Base-by-base conservation (phyloP, 2,888 invertebrate genomes). In the Cepaea hortensis region DNA sequence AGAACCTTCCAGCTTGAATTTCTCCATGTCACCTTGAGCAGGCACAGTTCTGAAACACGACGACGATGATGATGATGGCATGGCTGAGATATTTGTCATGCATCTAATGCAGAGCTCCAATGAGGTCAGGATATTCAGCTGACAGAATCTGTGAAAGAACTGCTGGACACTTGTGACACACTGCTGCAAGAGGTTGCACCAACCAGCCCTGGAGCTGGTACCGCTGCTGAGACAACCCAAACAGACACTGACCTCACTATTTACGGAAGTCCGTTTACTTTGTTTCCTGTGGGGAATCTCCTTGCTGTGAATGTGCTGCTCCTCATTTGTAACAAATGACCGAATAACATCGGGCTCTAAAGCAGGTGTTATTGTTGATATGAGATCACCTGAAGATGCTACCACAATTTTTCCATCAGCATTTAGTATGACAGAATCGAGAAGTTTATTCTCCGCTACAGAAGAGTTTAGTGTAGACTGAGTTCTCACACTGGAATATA, bases 131-230 rank as follows among this genome's bases (percentile, higher is more conserved):
- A 93, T 88, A 62, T 90, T 90, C 55, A 90, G 87, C 20, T 89
- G 90, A n/a, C 93, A 90, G 84, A 94, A 92, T 35, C 90, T 90
- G 75, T 93, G 92, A 87, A 94, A 94, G 82, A 94, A 93, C 18
- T 91, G 89, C 88, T 94, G 93, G 90, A 93, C 94, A 85, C 92
- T 91, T 76, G 93, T 90, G 50, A 94, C 92, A 89, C 94, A 94
- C n/a, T 91, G 91, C 88, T 94, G 93, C 91, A 94, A 93, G 72
- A 93, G 85, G 75, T 90, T 87, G 5, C 86, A 48, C 76, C 85
- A 87, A 11, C 84, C 86, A 35, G 82, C 55, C 23, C 50, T 48
- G 6, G 20, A 13, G 15, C 76, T 82, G 20, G 55, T 55, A 23
- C 55, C 61, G 35, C 35, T 50, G 79, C 13, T 55, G 61, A 7